phyloP scores from a whole-genome alignment of 1,140 invertebrate species.

The Ceratoteleas bidentatus region DNA sequence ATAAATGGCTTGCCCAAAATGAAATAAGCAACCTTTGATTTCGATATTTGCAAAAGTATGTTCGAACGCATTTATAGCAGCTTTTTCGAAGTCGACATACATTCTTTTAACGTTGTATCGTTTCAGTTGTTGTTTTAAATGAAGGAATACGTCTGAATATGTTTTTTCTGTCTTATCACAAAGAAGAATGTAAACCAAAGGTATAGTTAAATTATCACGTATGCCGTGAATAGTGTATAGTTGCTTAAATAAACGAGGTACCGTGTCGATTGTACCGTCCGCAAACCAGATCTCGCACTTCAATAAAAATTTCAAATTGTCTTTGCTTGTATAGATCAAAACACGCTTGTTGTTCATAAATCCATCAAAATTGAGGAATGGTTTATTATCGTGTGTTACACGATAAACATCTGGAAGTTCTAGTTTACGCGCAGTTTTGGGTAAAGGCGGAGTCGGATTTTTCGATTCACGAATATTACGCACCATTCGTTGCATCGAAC shows the following conservation, averaged over 20 bases:
- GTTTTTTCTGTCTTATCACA: slow-evolving; percentile 5
- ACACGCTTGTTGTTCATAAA: slow-evolving; percentile 3
- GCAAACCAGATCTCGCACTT: slow-evolving; percentile 16
- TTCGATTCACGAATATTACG: neutral
- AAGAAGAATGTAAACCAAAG: slow-evolving; percentile 10
- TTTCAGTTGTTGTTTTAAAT: neutral
- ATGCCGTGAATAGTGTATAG: slow-evolving; percentile 14
- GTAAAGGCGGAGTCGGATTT: neutral
- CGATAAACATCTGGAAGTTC: neutral
- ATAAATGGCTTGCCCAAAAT: slow-evolving; percentile 7
- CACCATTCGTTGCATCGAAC: neutral
- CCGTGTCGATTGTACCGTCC: slow-evolving; percentile 12
- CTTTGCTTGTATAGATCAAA: neutral
- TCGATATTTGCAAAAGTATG: neutral
- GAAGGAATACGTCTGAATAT: slow-evolving; percentile 4
- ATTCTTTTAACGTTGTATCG: neutral
- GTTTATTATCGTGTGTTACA: neutral
- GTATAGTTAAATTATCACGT: slow-evolving; percentile 8
- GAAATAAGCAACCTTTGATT: slow-evolving; percentile 14
- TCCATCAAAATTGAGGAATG: slow-evolving; percentile 3
- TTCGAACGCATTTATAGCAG: slow-evolving; percentile 6
- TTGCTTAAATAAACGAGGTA: neutral
- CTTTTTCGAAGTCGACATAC: slow-evolving; percentile 9
- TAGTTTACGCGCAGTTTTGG: neutral
- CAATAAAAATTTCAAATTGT: slow-evolving; percentile 9